Evolutionary conservation across 2,888 invertebrate genomes (phyloP).

Genomic region (Perdita meconis): DNA sequence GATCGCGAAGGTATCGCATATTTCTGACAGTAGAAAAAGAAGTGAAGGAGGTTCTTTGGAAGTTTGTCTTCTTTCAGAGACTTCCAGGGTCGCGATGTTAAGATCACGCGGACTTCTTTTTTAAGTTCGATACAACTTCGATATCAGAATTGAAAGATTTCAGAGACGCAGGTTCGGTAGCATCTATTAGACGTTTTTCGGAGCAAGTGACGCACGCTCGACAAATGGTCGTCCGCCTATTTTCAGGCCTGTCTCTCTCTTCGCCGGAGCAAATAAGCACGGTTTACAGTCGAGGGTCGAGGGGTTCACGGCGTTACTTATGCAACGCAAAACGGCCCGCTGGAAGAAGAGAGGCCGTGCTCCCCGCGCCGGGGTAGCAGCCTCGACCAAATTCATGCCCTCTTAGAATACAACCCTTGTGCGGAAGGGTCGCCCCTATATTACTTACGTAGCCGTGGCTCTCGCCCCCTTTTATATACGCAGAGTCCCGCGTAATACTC

Average conservation of each 20-base stretch:
- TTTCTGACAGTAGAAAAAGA: too few relatives aligned
- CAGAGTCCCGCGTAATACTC: slow-evolving; percentile 72
- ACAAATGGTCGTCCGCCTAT: slow-evolving; percentile 67
- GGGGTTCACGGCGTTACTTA: slow-evolving; percentile 77
- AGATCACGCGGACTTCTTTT: too few relatives aligned
- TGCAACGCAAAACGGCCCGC: slow-evolving; percentile 76
- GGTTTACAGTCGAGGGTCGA: slow-evolving; percentile 78
- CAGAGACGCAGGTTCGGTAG: neutral
- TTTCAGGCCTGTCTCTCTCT: slow-evolving; percentile 53
- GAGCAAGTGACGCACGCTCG: slow-evolving; percentile 63
- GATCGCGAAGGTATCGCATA: neutral
- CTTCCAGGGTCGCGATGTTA: too few relatives aligned
- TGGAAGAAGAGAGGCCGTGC: slow-evolving; percentile 22
- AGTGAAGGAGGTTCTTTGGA: too few relatives aligned
- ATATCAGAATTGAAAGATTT: too few relatives aligned
- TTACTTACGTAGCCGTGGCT: slow-evolving; percentile 77
- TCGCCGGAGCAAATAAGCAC: slow-evolving; percentile 77
- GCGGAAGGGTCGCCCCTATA: slow-evolving; percentile 81
- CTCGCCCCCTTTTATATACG: slow-evolving; percentile 75
- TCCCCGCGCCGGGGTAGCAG: slow-evolving; percentile 13
- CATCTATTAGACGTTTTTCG: slow-evolving; percentile 39
- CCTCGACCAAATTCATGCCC: slow-evolving; percentile 79
- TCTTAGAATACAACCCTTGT: slow-evolving; percentile 78
- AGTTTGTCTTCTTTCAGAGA: too few relatives aligned
- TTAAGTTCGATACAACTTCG: too few relatives aligned